Evolutionary conservation across 1,140 invertebrate genomes (phyloP).

Genomic region (Anastrepha ludens): DNA sequence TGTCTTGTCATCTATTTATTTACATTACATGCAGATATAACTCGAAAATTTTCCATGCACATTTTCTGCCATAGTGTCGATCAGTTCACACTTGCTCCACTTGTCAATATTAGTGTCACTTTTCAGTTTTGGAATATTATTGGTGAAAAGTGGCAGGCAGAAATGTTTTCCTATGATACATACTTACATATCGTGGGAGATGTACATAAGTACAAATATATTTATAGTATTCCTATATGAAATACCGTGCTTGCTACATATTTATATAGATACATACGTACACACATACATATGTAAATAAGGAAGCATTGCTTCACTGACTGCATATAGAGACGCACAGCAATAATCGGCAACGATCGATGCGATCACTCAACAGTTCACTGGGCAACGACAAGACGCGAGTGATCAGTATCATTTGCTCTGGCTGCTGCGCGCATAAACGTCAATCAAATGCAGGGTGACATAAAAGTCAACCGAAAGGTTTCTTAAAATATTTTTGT

Average conservation of each 20-base stretch:
- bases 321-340: neutral
- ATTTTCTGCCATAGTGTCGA: neutral
- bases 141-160: too few species aligned
- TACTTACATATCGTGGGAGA: neutral
- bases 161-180: neutral
- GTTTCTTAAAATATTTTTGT: neutral
- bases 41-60: neutral
- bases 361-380: conserved; percentile 5
- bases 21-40: neutral
- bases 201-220: neutral
- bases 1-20: neutral
- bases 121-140: neutral
- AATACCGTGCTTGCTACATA: neutral
- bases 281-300: too few species aligned
- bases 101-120: conserved; percentile 24
- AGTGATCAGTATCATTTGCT: conserved; percentile 25
- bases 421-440: neutral
- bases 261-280: neutral
- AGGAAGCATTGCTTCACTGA: too few species aligned
- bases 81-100: neutral
- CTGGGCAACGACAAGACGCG: neutral
- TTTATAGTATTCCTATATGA: neutral
- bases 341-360: neutral
- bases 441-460: conserved; percentile 19
- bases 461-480: conserved; percentile 2